Percentiles rank a stretch among this genome's conserved stretches.
Evolutionary conservation across 2,113 vertebrate species (phyloP).

Genomic region (Protobothrops mucrosquamatus): DNA sequence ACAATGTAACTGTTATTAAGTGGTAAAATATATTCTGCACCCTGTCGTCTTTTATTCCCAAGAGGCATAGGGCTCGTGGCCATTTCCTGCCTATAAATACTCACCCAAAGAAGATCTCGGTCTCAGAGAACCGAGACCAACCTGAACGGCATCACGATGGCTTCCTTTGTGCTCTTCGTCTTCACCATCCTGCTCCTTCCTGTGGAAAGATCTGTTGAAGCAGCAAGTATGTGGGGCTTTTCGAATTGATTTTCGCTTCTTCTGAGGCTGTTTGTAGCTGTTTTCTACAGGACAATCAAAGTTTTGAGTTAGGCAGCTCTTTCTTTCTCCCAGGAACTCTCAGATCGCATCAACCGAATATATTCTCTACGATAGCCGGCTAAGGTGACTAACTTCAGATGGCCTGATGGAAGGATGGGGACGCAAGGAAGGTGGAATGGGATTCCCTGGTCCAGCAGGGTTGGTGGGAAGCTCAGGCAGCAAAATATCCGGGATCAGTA

Average conservation of each 20-base stretch:
- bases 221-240: not conserved
- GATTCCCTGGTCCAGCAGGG: not conserved
- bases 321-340: not conserved
- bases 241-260: not conserved
- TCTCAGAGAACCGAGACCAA: not conserved
- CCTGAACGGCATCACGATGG: not conserved
- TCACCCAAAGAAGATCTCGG: not conserved
- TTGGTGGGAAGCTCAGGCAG: not conserved
- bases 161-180: not conserved
- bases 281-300: too few relatives aligned
- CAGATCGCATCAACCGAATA: too few relatives aligned
- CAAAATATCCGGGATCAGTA: not conserved
- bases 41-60: not conserved
- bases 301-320: too few relatives aligned
- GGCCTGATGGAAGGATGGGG: not conserved
- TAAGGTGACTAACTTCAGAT: not conserved
- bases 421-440: not conserved
- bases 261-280: not conserved
- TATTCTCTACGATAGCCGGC: too few relatives aligned
- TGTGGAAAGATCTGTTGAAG: not conserved
- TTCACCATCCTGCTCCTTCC: not conserved
- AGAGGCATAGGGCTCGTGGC: accelerated
- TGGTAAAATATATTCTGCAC: too few relatives aligned
- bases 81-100: not conserved
- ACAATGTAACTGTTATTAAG: not conserved